Evolutionary conservation across 37 sponge, comb jelly and placozoan genomes (phyloP).

Genomic region (Trichoplax adhaerens): DNA sequence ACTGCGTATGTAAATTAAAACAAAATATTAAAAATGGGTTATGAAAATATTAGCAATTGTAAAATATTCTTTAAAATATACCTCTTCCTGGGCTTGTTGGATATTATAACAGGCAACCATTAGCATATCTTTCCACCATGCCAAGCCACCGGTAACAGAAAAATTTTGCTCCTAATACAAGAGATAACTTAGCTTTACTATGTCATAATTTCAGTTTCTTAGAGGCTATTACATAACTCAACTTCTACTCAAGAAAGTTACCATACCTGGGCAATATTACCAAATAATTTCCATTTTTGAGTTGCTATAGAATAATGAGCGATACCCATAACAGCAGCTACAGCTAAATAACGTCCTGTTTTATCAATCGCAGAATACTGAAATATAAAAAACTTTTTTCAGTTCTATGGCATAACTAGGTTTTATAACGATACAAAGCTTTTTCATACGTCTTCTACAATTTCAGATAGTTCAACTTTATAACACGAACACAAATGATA

Average conservation of each 20-base stretch:
- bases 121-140: slow-evolving; percentile 67
- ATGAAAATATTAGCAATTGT: neutral
- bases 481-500: neutral
- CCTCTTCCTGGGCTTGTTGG: slow-evolving; percentile 42
- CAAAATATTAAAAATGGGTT: neutral
- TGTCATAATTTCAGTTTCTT: slow-evolving; percentile 1
- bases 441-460: too few species aligned
- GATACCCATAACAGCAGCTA: slow-evolving; percentile 37
- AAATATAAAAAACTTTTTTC: slow-evolving; percentile 5
- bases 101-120: slow-evolving; percentile 43
- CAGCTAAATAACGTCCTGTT: slow-evolving; percentile 34
- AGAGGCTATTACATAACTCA: neutral
- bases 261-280: slow-evolving; percentile 44
- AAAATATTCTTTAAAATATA: slow-evolving; percentile 4
- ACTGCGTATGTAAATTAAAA: slow-evolving; percentile 10
- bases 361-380: slow-evolving; percentile 50
- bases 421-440: too few species aligned
- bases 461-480: neutral
- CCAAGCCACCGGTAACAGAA: slow-evolving; percentile 55
- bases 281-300: slow-evolving; percentile 76
- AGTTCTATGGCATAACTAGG: neutral
- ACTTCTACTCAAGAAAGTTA: neutral
- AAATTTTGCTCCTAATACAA: slow-evolving; percentile 43
- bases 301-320: slow-evolving; percentile 1
- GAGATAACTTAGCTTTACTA: neutral